Evolutionary conservation across 2,797 vertebrate genomes (phyloP), one percentile per base, ranked within the genome.

Genomic region (Hafferia zeledoni): DNA sequence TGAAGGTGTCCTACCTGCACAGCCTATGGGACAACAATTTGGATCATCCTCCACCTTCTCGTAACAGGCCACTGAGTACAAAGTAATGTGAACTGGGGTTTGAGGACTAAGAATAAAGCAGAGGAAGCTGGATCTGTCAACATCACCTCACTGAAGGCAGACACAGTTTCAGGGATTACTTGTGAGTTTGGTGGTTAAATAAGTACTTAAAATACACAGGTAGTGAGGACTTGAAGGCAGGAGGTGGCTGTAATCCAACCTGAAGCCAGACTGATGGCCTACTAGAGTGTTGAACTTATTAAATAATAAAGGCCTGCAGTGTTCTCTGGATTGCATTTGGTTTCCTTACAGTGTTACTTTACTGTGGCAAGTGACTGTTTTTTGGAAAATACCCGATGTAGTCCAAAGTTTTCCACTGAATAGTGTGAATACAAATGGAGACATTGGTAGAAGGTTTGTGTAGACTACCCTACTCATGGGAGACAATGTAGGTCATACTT

Each of bases 21-120:
- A 86, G 39, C 17, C 39, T 33, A 2, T 0, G 0, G 7, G 13
- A 13, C 12, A 37, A 27, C 30, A 25, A 15, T 10, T 16, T 23
- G 28, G 50, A 35, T 17, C 11, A 7, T n/a, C 10, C 7, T 25
- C 18, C 8, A 6, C 9, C 46, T 60, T 22, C 35, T 61, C 1
- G 0, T 30, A 41, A n/a, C 11, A 49, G 18, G 24, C 17, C 0
- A 0, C 27, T 35, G n/a, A 33, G 16, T 22, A 61, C 39, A 64
- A 81, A 72, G 27, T 59, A 65, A 56, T 44, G 10, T 7, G 28
- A 39, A 35, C 3, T 72, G 43, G 16, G 4, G 6, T 65, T 72
- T 79, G 47, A 76, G 71, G 20, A 30, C 11, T 55, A 19, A 37
- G 28, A 63, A 18, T 33, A 46, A 89, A 44, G 6, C 35, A 63